Percentiles rank a stretch among this genome's conserved stretches.
phyloP scores from a whole-genome alignment of 2,113 vertebrate species.

The Elaphurus davidianus region DNA sequence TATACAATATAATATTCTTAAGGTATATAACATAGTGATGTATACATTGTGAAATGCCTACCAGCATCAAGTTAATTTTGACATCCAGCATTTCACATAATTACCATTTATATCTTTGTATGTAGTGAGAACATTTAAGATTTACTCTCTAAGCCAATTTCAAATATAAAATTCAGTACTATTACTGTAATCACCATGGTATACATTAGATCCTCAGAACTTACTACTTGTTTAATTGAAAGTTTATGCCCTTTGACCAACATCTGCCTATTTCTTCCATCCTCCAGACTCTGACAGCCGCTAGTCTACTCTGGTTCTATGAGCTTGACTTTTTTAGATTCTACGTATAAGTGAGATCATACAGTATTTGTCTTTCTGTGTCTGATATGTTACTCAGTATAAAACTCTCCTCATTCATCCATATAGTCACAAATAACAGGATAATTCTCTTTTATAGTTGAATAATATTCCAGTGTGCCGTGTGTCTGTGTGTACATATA shows the following conservation, averaged over 20 bases:
- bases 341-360: not conserved
- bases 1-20: not conserved
- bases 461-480: not conserved
- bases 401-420: not conserved
- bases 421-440: not conserved
- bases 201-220: not conserved
- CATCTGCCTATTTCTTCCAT: not conserved
- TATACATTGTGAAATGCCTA: not conserved
- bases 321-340: not conserved
- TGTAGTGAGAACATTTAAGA: not conserved
- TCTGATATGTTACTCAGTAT: not conserved
- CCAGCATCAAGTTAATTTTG: not conserved
- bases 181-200: not conserved
- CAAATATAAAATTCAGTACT: not conserved
- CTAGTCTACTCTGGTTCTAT: not conserved
- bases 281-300: not conserved
- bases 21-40: not conserved
- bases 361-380: not conserved
- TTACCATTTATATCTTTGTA: not conserved
- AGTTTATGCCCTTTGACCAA: not conserved
- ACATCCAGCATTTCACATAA: not conserved
- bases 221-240: not conserved
- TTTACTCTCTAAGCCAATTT: not conserved
- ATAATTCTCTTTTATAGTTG: not conserved
- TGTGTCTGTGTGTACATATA: not conserved